These are phyloP conservation scores for Nixonia krombeini DNA, from an alignment of 1,140 invertebrate genomes.

Conservation along the genomic window DNA sequence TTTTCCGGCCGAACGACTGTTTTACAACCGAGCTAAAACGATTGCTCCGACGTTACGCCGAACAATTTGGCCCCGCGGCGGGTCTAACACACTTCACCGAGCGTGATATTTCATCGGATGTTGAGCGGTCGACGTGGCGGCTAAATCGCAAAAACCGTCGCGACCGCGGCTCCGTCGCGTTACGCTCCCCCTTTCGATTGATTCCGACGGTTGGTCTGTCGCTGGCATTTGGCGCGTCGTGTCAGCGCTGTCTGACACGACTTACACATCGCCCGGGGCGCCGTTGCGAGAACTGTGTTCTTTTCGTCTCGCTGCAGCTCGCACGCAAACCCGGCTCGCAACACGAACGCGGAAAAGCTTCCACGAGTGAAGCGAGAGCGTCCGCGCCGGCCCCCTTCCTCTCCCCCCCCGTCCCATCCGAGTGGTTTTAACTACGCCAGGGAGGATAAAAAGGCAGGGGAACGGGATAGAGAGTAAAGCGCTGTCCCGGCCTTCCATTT, in stretches of 20 bases:
- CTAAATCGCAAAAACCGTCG: too few species aligned
- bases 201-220: background rate
- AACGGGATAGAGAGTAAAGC: constrained; percentile 4
- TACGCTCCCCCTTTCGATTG: constrained; percentile 16
- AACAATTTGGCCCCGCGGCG: too few species aligned
- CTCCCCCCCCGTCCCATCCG: constrained; percentile 10
- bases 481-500: constrained; percentile 9
- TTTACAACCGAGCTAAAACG: too few species aligned
- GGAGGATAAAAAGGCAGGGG: background rate
- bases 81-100: too few species aligned
- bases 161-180: too few species aligned
- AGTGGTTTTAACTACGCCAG: constrained; percentile 12
- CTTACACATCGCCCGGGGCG: constrained; percentile 13
- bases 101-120: too few species aligned
- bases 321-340: constrained; percentile 25
- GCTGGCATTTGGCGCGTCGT: constrained; percentile 13
- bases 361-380: constrained; percentile 26
- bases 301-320: constrained; percentile 17
- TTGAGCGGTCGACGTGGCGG: too few species aligned
- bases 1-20: too few species aligned
- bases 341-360: constrained; percentile 28
- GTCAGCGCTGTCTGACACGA: constrained; percentile 25
- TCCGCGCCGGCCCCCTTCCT: too few species aligned
- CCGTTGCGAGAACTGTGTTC: constrained; percentile 17
- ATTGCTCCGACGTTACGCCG: too few species aligned